phyloP scores from a whole-genome alignment of 2,888 invertebrate genomes.

The Pheosia gnoma region DNA sequence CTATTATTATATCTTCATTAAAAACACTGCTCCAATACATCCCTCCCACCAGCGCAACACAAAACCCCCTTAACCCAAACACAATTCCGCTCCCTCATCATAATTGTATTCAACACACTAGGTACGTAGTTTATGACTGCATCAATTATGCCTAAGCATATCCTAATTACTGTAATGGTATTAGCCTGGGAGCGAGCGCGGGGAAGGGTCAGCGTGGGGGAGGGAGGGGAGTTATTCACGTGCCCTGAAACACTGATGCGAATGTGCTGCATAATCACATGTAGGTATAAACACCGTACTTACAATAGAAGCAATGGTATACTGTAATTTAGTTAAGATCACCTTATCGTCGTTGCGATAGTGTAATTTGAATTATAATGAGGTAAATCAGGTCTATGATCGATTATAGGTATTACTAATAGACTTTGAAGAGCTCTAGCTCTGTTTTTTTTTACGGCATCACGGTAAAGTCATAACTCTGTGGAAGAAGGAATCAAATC shows the following conservation, averaged over 20 bases:
- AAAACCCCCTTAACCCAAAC: constrained; percentile 41
- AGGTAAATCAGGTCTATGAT: constrained; percentile 1
- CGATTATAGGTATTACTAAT: too few species aligned
- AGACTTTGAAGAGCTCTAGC: too few species aligned
- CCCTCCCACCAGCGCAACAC: constrained; percentile 7
- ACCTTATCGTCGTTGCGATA: constrained; percentile 18
- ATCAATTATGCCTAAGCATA: constrained; percentile 82
- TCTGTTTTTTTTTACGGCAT: too few species aligned
- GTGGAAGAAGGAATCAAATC: too few species aligned
- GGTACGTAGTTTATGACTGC: constrained; percentile 71
- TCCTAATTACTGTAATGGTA: constrained; percentile 82
- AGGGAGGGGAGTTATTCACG: constrained; percentile 52
- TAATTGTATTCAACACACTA: constrained; percentile 48
- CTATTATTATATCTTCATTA: background rate
- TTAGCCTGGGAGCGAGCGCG: constrained; percentile 67
- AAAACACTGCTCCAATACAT: background rate
- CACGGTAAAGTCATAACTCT: too few species aligned
- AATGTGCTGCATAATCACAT: constrained; percentile 57
- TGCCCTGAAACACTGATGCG: constrained; percentile 71
- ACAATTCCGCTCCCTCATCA: constrained; percentile 51
- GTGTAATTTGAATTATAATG: constrained; percentile 13
- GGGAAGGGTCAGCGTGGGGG: constrained; percentile 48
- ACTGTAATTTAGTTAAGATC: constrained; percentile 42
- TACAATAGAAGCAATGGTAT: constrained; percentile 40
- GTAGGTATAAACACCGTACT: constrained; percentile 48